Base-by-base conservation (phyloP, 2,113 vertebrate genomes). In the Chaenocephalus aceratus region DNA sequence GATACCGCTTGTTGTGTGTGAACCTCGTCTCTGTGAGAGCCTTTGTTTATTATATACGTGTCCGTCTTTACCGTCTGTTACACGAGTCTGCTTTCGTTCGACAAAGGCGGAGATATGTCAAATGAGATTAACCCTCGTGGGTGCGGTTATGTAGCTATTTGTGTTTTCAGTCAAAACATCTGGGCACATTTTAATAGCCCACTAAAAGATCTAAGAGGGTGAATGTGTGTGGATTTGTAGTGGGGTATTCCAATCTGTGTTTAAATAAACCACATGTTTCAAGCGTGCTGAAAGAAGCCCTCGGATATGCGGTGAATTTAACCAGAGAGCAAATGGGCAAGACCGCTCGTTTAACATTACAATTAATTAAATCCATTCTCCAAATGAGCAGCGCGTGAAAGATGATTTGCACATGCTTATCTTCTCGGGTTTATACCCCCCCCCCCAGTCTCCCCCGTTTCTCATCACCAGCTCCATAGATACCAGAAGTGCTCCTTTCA, bases 331-430 rank as follows among this genome's bases (percentile, higher is more conserved):
- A 79, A 89, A 86, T 72, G 83, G 82, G 81, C 82, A 85, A 83
- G 87, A 88, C 88, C 89, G 79, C 86, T 94, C 89, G 82, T 91
- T 93, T 93, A 92, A 91, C 89, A 93, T 91, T 94, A 92, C 93
- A 93, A 94, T 94, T 93, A 95, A 95, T 94, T 93, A 93, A 94
- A 94, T 91, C 88, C 90, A 92, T 90, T 93, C 93, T 93, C 78
- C 87, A 92, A 94, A 93, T 86, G 90, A 94, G 91, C 77, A 80
- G 78, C 87, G 88, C 94, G 94, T 91, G 92, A 90, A 93, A 93
- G 92, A 93, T 91, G 89, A 93, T 93, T 95, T 93, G 89, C 92
- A 91, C 90, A 84, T 82, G 93, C 92, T 95, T 94, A 94, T 95
- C 94, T 94, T 26, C 78, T 86, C 52, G 88, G 88, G 89, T 88